Evolutionary conservation across 2,797 vertebrate genomes (phyloP), one percentile per base, ranked within the genome.

Genomic region (Ctenochaetus hawaiiensis): DNA sequence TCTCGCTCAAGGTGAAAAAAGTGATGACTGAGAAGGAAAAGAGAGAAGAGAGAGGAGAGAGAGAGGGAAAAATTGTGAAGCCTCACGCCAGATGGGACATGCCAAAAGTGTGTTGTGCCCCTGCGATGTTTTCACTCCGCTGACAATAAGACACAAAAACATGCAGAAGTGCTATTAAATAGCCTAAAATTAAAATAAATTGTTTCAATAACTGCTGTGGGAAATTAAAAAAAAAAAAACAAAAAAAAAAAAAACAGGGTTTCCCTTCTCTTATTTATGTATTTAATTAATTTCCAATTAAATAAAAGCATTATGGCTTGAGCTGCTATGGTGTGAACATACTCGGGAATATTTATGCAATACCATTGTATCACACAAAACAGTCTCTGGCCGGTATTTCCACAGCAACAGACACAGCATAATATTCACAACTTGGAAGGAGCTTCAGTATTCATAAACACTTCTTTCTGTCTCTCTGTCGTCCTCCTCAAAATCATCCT

Each of bases 1-100:
- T 84, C 69, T 78, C 11, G 81, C 88, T 92, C 82, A 93, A 94
- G 92, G 93, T 94, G 93, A 92, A 95, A 79, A 84, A 90, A 92
- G 89, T 86, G 89, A 83, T 86, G 87, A 90, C 73, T 78, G 77
- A 72, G 71, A 67, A n/a, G 57, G 39, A 56, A 77, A 69, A 59
- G 39, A 81, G 64, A 34, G 30, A 26, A 34, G 30, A 26, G 41
- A 48, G 22, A 8, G n/a, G 47, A 67, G 62, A 75, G 54, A 67
- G 30, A 16, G 51, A 22, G 72, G 34, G 30, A 9, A 62, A 58
- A 75, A 87, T 65, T 72, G 73, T 20, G 67, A 66, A 78, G 71
- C 81, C 67, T 58, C 70, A 71, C 26, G 82, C 66, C 90, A 91
- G 80, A 85, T 85, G 75, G 87, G 77, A 89, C 70, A n/a, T 65